Conservation (phyloP, 2,797 vertebrate species). For the Falco berigora region DNA sequence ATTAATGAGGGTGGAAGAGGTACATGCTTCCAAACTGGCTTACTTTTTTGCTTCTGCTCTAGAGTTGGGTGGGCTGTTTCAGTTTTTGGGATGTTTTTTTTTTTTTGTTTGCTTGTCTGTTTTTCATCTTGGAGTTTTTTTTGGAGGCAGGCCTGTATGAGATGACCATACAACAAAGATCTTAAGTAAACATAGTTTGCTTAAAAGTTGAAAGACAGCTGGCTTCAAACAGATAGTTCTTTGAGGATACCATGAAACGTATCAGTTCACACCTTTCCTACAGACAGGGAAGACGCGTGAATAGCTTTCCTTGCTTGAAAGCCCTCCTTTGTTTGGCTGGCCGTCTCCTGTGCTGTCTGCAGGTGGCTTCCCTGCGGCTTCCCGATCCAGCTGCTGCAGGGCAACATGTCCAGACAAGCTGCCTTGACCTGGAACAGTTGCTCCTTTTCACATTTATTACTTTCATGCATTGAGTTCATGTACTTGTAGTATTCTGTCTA, state of each 20-base stretch:
- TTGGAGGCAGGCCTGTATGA: neutral
- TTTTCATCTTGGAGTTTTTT: neutral
- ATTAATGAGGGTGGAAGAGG: neutral
- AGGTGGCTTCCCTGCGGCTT: neutral
- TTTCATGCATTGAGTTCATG: neutral
- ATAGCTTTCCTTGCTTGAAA: neutral
- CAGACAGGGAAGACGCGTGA: neutral
- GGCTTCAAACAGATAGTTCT: neutral
- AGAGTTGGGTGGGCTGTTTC: neutral
- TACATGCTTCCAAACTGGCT: neutral
- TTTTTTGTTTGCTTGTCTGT: neutral
- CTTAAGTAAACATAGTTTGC: neutral
- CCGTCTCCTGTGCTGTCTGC: neutral
- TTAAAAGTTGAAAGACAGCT: neutral
- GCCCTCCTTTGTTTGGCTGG: neutral
- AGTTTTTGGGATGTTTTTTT: neutral
- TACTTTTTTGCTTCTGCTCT: neutral
- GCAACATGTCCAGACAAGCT: neutral
- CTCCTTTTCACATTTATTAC: neutral
- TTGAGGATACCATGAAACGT: neutral
- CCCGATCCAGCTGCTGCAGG: neutral
- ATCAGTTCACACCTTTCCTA: neutral
- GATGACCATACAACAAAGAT: neutral
- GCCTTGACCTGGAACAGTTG: neutral
- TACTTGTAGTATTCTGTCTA: neutral